These are phyloP conservation scores for Plecotus auritus DNA, from an alignment of 2,113 vertebrate genomes.

Conservation along the genomic window DNA sequence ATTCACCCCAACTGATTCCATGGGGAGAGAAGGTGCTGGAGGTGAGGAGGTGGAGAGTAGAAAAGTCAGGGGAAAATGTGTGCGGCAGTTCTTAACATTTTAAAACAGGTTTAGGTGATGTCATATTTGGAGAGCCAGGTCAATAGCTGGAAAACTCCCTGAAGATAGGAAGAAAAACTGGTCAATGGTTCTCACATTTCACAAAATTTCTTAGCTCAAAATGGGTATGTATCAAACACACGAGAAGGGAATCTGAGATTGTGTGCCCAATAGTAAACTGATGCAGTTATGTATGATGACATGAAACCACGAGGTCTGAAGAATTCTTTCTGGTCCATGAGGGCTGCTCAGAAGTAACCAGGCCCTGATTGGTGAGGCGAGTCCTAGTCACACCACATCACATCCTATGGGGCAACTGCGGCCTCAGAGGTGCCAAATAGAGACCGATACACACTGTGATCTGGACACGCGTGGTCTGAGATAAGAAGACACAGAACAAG, in stretches of 20 bases:
- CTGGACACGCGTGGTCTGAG: background rate
- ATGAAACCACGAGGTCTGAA: background rate
- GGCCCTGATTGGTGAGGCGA: background rate
- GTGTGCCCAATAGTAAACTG: background rate
- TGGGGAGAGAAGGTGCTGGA: background rate
- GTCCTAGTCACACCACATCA: background rate
- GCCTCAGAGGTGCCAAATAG: background rate
- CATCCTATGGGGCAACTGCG: background rate
- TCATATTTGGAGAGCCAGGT: background rate
- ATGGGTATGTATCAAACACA: background rate
- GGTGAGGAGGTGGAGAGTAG: background rate
- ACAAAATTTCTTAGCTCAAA: constrained; percentile 41
- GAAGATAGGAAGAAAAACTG: background rate
- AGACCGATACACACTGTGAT: background rate
- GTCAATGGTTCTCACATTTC: background rate
- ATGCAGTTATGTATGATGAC: background rate
- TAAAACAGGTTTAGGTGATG: background rate
- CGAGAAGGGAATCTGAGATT: background rate
- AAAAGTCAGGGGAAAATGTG: background rate
- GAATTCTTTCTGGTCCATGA: constrained; percentile 11
- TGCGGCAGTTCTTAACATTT: background rate
- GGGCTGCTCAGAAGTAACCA: background rate
- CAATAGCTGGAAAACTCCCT: background rate
- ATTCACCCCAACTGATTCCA: background rate
- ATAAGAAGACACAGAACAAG: background rate